Evolutionary conservation across 2,113 vertebrate genomes (phyloP), one percentile per base, ranked within the genome.

Genomic region (Okapia johnstoni): DNA sequence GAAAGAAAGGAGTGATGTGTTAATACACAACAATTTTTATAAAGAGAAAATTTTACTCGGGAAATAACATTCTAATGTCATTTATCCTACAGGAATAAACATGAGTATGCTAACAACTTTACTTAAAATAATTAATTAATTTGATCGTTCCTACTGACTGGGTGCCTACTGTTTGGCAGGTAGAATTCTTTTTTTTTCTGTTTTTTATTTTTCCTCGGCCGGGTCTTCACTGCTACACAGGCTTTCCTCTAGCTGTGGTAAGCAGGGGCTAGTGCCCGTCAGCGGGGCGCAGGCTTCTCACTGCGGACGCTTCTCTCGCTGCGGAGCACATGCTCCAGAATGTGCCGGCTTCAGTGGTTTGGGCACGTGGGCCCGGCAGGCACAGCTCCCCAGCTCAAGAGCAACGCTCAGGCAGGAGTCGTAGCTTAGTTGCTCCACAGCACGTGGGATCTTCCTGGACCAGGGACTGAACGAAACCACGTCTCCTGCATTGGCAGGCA

Each of bases 51-150:
- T n/a, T 25, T 61, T 73, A 54, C 16, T 66, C 48, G 7, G 15
- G 15, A 88, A 95, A 79, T 87, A 70, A 25, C 2, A 94, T 17
- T 87, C 57, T 73, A 84, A 87, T 63, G 12, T 61, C 84, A 92
- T 63, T 94, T 94, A 95, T 52, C 43, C 84, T 80, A 80, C 55
- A 21, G 50, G 9, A 95, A 79, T 63, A 70, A 85, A 15, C 48
- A 88, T 12, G 19, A 15, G 43, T 21, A 80, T 11, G 19, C 8
- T 92, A 85, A 79, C 3, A 30, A 30, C n/a, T 88, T 89, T 52
- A 81, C 30, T 94, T 86, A 60, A 77, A 58, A 73, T 6, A 76
- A 14, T 43, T n/a, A 90, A 58, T 7, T 79, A 21, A 84, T 86
- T 50, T 88, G 57, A 77, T 19, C 6, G 9, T 50, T 43, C 73